Conservation (phyloP, 35 echinoderm and acorn worm species). For the Diadema setosum region DNA sequence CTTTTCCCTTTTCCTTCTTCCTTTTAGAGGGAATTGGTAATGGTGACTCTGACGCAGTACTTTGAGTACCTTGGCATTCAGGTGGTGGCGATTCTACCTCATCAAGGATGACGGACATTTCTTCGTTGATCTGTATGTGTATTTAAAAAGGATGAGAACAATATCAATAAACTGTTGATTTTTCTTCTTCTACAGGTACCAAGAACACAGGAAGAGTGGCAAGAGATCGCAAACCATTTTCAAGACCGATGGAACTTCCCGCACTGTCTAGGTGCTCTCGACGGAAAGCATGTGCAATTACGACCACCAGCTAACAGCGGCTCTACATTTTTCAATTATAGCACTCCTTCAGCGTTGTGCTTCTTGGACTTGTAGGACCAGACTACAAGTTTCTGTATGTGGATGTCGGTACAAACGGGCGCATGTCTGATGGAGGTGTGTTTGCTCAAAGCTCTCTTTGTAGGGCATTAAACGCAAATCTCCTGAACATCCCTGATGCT, state of each 20-base stretch:
- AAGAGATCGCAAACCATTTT: not conserved
- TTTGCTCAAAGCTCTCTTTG: not conserved
- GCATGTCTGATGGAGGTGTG: conserved; percentile 37
- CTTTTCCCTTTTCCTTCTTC: no score
- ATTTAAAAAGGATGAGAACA: no score
- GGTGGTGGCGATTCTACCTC: no score
- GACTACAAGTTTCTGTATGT: conserved; percentile 54
- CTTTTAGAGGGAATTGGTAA: no score
- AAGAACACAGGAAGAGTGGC: conserved; percentile 8
- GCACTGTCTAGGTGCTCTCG: conserved; percentile 66
- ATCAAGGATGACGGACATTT: no score
- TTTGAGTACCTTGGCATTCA: no score
- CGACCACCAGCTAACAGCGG: conserved; percentile 41
- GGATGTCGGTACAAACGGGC: conserved; percentile 53
- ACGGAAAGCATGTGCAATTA: conserved; percentile 61
- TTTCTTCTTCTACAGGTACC: not conserved
- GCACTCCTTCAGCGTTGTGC: conserved; percentile 14
- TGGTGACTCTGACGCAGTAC: no score
- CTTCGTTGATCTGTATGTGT: no score
- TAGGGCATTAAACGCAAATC: not conserved
- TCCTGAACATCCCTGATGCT: not conserved
- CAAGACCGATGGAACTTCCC: conserved; percentile 50
- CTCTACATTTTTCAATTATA: conserved; percentile 47
- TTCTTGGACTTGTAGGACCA: conserved; percentile 39
- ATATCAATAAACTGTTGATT: no score